These are phyloP conservation scores for Monarcha castaneiventris DNA, from an alignment of 2,113 vertebrate genomes.

Conservation along the genomic window DNA sequence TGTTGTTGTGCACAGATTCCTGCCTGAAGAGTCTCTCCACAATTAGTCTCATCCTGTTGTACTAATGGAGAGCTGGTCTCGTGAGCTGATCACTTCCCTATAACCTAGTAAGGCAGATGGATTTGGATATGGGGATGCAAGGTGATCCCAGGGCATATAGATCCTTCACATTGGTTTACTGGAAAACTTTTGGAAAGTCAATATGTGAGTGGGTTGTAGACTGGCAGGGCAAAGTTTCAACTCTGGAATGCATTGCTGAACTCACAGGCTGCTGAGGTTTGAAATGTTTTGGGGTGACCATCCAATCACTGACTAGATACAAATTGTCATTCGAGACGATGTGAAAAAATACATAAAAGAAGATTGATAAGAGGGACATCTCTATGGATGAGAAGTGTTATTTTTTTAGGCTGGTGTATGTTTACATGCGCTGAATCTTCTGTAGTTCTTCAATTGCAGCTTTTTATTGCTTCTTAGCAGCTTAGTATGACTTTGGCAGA, in stretches of 20 bases:
- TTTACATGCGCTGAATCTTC: neutral
- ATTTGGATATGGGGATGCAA: neutral
- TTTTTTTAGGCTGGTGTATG: neutral
- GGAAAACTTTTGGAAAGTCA: neutral
- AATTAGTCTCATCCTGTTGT: neutral
- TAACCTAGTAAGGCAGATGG: neutral
- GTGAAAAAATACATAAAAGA: neutral
- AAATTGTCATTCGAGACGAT: neutral
- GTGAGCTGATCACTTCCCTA: neutral
- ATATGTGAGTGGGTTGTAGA: neutral
- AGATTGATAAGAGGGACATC: neutral
- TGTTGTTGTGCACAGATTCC: neutral
- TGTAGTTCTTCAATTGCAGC: neutral
- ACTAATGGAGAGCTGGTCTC: neutral
- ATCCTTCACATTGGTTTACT: neutral
- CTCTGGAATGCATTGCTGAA: neutral
- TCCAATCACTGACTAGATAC: neutral
- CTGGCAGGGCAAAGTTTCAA: neutral
- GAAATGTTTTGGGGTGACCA: neutral
- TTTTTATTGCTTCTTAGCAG: constrained; percentile 29
- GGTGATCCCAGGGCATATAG: neutral
- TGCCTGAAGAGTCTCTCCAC: neutral
- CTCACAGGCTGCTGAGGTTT: neutral
- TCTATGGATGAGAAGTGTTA: neutral
- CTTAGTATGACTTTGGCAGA: neutral